Conservation (phyloP, 2,888 invertebrate genomes). For the Erebia epiphron region DNA sequence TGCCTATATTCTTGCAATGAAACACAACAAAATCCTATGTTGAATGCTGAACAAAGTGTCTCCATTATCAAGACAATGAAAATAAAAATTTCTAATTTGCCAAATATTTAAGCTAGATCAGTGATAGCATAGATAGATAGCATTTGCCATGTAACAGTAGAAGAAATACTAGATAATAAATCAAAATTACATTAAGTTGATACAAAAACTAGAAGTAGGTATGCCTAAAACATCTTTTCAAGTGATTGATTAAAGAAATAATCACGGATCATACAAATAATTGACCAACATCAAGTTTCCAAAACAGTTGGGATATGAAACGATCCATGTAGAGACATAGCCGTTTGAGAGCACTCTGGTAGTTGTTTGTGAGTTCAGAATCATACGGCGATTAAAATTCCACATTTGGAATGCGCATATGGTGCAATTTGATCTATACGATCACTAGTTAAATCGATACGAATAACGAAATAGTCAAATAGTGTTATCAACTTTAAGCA, state of each 20-base stretch:
- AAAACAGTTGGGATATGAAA: conserved; percentile 23
- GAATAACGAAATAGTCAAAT: background rate
- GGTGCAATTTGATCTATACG: conserved; percentile 32
- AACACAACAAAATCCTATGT: too few species aligned
- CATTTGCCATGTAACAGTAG: too few species aligned
- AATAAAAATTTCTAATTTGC: too few species aligned
- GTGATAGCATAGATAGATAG: too few species aligned
- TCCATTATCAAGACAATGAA: too few species aligned
- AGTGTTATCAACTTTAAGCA: background rate
- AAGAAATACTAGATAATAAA: too few species aligned
- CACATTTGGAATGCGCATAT: conserved; percentile 32
- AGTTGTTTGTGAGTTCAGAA: conserved; percentile 29
- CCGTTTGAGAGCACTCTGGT: conserved; percentile 13
- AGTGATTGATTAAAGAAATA: conserved; percentile 15
- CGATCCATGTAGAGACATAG: conserved; percentile 29
- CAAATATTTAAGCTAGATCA: too few species aligned
- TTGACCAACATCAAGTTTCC: conserved; percentile 38
- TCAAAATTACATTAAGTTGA: background rate
- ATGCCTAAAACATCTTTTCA: conserved; percentile 1
- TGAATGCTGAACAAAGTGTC: too few species aligned
- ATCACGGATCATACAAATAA: conserved; percentile 32
- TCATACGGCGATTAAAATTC: conserved; percentile 40
- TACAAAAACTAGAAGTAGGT: background rate
- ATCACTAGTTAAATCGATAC: conserved; percentile 17
- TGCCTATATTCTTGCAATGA: too few species aligned